Base-by-base conservation (phyloP, 2,113 vertebrate genomes). In the Bettongia penicillata region DNA sequence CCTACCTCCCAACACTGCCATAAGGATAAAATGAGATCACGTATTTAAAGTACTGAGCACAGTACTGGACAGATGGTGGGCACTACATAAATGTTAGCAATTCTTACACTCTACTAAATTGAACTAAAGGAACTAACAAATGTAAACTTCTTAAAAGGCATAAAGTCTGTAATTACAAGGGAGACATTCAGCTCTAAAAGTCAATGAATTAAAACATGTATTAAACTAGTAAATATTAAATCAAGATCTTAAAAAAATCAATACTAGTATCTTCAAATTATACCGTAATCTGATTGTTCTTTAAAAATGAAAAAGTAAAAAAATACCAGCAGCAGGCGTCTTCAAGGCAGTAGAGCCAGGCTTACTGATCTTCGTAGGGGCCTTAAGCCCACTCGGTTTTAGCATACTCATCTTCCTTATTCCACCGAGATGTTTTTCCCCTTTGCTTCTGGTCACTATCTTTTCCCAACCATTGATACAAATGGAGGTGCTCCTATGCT, bases 311-410 rank as follows among this genome's bases (percentile, higher is more conserved):
- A 90, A 55, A 61, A n/a, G n/a, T 25, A 7, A 0, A 47, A 53
- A 92, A 2, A 95, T 95, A 99, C 99, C 99, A 96, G 99, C 51
- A 95, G 96, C 93, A 95, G 98, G 96, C 14, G 99, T 98, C 98
- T 99, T 99, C 94, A 99, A 96, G 90, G 99, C 97, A 0, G 98
- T 92, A 89, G 98, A 98, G 53, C 99, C 98, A 14, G 99, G 98
- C 97, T 99, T 99, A 49, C 98, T 98, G 98, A 99, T 99, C 98
- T 99, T 99, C 97, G 99, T 99, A 91, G 99, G 99, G 97, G 99
- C 99, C 98, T 99, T 99, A 47, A 99, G 99, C 97, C 99, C 99
- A 90, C 99, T 99, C 90, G 99, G 98, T 95, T 99, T 99, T n/a
- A 99, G 98, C 98, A 99, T 98, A 98, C 99, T 99, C 99, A 99